A percentile compares a stretch with the other conserved stretches of the same genome.
Conservation (phyloP, 1,140 invertebrate genomes). For the honey bee (Apis mellifera) region Amel_HAv3.1 CM009933.2:9273001-9273500, state of each 20-base stretch:
- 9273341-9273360: neutral
- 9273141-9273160: slow-evolving; percentile 76
- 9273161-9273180: slow-evolving; percentile 90
- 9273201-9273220: slow-evolving; percentile 77
- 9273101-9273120: too few species aligned
- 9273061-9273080: neutral
- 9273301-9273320: slow-evolving; percentile 60
- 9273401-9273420: slow-evolving; percentile 62
- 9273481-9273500: slow-evolving; percentile 37
- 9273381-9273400: neutral
- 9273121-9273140: neutral
- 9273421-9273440: slow-evolving; percentile 69
- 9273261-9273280: neutral
- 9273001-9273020: too few species aligned
- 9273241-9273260: slow-evolving; percentile 64
- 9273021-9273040: too few species aligned
- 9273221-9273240: slow-evolving; percentile 74
- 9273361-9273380: neutral
- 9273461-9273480: slow-evolving; percentile 35
- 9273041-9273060: too few species aligned
- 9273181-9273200: slow-evolving; percentile 84
- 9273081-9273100: too few species aligned
- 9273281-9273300: slow-evolving; percentile 27
- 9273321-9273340: slow-evolving; percentile 29
- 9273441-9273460: slow-evolving; percentile 62